Base-by-base conservation (phyloP, 2,888 invertebrate species). In the Oligia fasciuncula region DNA sequence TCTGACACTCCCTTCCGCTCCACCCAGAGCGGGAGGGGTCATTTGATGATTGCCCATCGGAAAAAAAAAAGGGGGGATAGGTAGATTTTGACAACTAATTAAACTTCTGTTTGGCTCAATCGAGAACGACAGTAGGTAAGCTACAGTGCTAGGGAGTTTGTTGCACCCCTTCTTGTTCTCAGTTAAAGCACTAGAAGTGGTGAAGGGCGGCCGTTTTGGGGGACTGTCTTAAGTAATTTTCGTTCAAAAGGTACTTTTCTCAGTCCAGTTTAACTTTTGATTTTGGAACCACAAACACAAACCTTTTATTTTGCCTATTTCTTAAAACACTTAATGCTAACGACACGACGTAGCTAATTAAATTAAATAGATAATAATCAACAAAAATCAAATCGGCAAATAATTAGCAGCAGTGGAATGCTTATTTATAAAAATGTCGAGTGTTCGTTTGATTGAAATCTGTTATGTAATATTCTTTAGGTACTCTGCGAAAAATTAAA, bases 401-500 rank as follows among this genome's bases (percentile, higher is more conserved):
- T n/a, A 43, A 43, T 43, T 8, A 43, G 46, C 11, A 49, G 14
- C 14, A 2, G 4, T 51, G 49, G 43, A 70, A 74, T 74, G 54
- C 54, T 70, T 74, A 66, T 80, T 70, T 65, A 81, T 70, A 14
- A 51, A 57, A 69, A 66, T 51, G 35, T 60, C 19, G 43, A 65
- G 43, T 51, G 11, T 49, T 29, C 17, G 63, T 70, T 81, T 43
- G 40, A 81, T 75, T 74, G 69, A 69, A 66, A 29, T 14, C n/a
- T 51, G 43, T 76, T 62, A 76, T 57, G 49, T 43, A 71, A 81
- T 67, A 57, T 29, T 75, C 23, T 75, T 49, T n/a, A n/a, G n/a
- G n/a, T n/a, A n/a, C n/a, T n/a, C n/a, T n/a, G n/a, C n/a, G n/a
- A n/a, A n/a, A n/a, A n/a, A n/a, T n/a, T n/a, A n/a, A n/a, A n/a